Evolutionary conservation across 2,888 invertebrate genomes (phyloP), one percentile per base, ranked within the genome.

Genomic region (Meghimatium bilineatum): DNA sequence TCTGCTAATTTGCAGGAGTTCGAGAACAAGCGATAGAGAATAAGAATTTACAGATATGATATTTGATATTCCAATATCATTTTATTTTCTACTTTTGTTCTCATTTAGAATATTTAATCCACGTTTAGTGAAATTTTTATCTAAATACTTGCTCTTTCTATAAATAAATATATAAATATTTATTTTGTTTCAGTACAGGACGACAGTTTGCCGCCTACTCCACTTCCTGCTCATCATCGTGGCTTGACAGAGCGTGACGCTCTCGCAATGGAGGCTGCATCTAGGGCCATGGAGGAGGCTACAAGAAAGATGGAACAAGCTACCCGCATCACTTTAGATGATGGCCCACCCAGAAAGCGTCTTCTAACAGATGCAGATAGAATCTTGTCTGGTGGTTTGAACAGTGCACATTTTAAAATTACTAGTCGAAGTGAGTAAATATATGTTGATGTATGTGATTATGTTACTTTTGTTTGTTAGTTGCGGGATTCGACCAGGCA

Each of bases 381-480:
- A 74, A 87, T 93, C 38, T 87, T 92, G 86, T 90, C 91, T 29
- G 89, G 93, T 26, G 92, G 91, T 32, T 90, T 94, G 88, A 93
- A 95, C 82, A 96, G 95, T 67, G 96, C 97, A 56, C 96, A 96
- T 91, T 97, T 98, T 92, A 97, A 97, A 94, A 97, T 98, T 89
- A 96, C 97, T 87, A 97, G 96, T 90, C 95, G 97, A 95, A 97
- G 97, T 96, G 93, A 94, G 95, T 80, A 38, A 10, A 20, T 71
- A 2, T 71, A 10, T 34, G 12, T 44, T 12, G 44, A 44, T 8
- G 44, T 44, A 12, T 8, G 44, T 44, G 44, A 44, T 44, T 44
- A 44, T 44, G 44, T 44, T n/a, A n/a, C n/a, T n/a, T n/a, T n/a
- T n/a, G n/a, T n/a, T n/a, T n/a, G n/a, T n/a, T n/a, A n/a, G n/a